These are phyloP conservation scores for Boleophthalmus pectinirostris DNA, from an alignment of 2,113 vertebrate genomes.

Conservation along the genomic window DNA sequence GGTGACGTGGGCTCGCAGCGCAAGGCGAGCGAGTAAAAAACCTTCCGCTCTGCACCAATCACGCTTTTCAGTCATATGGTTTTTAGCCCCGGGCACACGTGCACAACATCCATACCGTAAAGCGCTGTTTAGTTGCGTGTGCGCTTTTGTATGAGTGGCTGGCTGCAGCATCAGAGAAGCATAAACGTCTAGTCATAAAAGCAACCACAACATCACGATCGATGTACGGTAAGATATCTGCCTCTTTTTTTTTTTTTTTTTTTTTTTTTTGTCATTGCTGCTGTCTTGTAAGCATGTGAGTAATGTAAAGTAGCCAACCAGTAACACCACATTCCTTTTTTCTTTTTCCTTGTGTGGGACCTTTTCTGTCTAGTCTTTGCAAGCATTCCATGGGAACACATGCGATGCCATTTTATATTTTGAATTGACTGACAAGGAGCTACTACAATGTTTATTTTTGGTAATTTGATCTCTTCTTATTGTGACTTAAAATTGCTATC, in stretches of 20 bases:
- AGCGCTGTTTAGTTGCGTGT: conserved; percentile 22
- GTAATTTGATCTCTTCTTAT: conserved; percentile 32
- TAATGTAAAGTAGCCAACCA: conserved; percentile 39
- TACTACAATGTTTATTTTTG: conserved; percentile 57
- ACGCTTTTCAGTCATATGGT: conserved; percentile 46
- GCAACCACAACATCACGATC: conserved; percentile 49
- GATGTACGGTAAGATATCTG: conserved; percentile 72
- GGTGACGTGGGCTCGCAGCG: conserved; percentile 51
- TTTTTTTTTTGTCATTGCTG: not conserved
- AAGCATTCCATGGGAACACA: conserved; percentile 18
- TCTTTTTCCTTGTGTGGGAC: conserved; percentile 17
- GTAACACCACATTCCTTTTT: conserved; percentile 65
- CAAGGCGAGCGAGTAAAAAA: conserved; percentile 3
- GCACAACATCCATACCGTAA: conserved; percentile 59
- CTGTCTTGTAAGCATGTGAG: conserved; percentile 22
- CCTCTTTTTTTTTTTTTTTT: too few species aligned
- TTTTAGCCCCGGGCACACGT: conserved; percentile 63
- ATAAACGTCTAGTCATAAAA: conserved; percentile 33
- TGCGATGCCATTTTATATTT: conserved; percentile 20
- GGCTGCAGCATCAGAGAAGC: conserved; percentile 39
- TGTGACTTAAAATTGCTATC: not conserved
- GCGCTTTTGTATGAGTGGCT: conserved; percentile 38
- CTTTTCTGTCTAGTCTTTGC: conserved; percentile 6
- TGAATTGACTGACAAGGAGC: conserved; percentile 9
- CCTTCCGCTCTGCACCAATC: conserved; percentile 68